Base-by-base conservation (phyloP, 2,888 invertebrate genomes). In the Sarcophaga rosellei region DNA sequence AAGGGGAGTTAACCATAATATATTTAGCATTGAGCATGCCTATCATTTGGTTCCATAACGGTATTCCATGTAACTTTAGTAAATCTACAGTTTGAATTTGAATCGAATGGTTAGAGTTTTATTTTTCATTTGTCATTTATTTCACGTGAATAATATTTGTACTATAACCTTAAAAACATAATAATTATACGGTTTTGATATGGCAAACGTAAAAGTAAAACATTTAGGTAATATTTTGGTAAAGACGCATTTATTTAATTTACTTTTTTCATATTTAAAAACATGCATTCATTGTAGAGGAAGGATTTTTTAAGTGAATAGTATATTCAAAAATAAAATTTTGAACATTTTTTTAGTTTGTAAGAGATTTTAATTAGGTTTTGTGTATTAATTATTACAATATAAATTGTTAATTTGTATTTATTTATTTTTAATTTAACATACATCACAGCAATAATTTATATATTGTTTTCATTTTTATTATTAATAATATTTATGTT, bases 361-460 rank as follows among this genome's bases (percentile, higher is more conserved):
- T 53, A 53, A 15, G 12, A 53, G 53, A 53, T 15, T 53, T 15
- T 88, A 76, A 80, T 59, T 85, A 80, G 35, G 35, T 81, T 81
- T 81, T 72, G 69, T 76, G 87, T 87, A 75, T 79, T 6, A 62
- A 72, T 84, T 84, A 77, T 88, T 87, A 83, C 88, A 89, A 86
- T 89, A 87, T 89, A 88, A 76, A 66, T 66, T 70, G 53, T 75
- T 88, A 81, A 87, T 88, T 88, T 84, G 82, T 84, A 68, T 87
- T 88, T 77, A 59, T 78, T 81, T 88, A 85, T 87, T 90, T 89
- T 91, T 90, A 91, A 90, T 92, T 91, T 91, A 92, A 92, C 92
- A 91, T 92, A 93, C 92, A 93, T 92, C 92, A 92, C 92, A 92
- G 93, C 92, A 93, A 91, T 92, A 92, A 90, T 93, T 91, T 92